Base-by-base conservation (phyloP, 2,888 invertebrate genomes). In the Tuberolachnus salignus region DNA sequence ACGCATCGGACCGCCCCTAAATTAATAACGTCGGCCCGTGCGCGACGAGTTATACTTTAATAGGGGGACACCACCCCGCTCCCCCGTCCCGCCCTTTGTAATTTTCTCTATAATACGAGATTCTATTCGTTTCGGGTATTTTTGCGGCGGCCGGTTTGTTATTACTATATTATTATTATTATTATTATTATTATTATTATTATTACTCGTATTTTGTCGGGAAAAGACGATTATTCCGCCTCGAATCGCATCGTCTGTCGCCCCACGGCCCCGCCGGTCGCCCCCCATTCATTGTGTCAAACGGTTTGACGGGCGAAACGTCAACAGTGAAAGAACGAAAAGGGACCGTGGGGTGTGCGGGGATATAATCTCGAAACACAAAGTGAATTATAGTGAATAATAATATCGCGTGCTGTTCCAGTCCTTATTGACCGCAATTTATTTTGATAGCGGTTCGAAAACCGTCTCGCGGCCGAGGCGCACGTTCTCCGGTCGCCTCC, bases 391-490 rank as follows among this genome's bases (percentile, higher is more conserved):
- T 34, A 34, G 34, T n/a, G n/a, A 34, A 34, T 69, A 78, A 78
- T n/a, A n/a, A n/a, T n/a, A n/a, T 78, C 78, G 78, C 78, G 78
- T 78, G 78, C 78, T 57, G 57, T 78, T 67, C 57, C 49, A 49
- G 57, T 78, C 78, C 34, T 69, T 78, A 78, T 78, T 69, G 78
- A 78, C 78, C 78, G 78, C 78, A 78, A 78, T 78, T 78, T 78
- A 78, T 78, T 78, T 78, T 69, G 78, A 78, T 78, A 78, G 78
- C 78, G 59, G 66, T 75, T 67, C 26, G 19, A 75, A 75, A 61
- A 61, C 72, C 72, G 72, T 72, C 72, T 72, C 49, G 10, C 21
- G 34, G 34, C 19, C 49, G 49, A 59, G 49, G 78, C 78, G 69
- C 78, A 69, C 78, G 78, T 78, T 78, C 78, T 78, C 59, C 78